Conservation (phyloP, 2,797 vertebrate species). For the Cephalopachus bancanus region DNA sequence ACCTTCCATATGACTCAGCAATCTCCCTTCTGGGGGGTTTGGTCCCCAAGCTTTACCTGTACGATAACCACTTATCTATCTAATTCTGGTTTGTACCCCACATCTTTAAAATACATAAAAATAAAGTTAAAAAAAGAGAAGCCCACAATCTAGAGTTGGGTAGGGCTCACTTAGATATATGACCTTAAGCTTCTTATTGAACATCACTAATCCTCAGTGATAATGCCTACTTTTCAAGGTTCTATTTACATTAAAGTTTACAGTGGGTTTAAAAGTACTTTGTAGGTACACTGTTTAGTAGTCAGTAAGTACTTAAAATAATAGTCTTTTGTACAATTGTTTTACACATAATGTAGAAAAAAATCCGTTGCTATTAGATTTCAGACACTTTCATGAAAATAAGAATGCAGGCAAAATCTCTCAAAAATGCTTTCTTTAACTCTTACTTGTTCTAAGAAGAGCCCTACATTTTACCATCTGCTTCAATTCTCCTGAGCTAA, state of each 20-base stretch:
- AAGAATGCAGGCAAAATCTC: neutral
- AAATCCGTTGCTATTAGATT: neutral
- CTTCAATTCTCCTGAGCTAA: neutral
- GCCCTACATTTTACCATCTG: neutral
- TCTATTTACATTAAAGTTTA: neutral
- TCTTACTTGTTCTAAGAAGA: neutral
- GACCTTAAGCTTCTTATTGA: neutral
- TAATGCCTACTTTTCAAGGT: neutral
- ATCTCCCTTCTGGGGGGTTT: no score
- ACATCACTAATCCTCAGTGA: neutral
- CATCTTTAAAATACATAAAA: no score
- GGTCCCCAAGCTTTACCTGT: no score
- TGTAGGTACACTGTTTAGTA: neutral
- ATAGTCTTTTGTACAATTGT: neutral
- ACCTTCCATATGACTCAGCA: no score
- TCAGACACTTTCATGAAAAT: neutral
- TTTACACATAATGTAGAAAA: neutral
- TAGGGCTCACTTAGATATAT: neutral
- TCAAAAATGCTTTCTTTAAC: neutral
- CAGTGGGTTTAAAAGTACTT: neutral
- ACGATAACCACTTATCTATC: no score
- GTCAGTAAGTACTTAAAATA: constrained; percentile 25
- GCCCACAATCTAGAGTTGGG: neutral
- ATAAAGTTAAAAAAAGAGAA: no score
- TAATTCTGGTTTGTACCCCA: no score